Conservation (phyloP, 2,888 invertebrate genomes). For the Gari tellinella region DNA sequence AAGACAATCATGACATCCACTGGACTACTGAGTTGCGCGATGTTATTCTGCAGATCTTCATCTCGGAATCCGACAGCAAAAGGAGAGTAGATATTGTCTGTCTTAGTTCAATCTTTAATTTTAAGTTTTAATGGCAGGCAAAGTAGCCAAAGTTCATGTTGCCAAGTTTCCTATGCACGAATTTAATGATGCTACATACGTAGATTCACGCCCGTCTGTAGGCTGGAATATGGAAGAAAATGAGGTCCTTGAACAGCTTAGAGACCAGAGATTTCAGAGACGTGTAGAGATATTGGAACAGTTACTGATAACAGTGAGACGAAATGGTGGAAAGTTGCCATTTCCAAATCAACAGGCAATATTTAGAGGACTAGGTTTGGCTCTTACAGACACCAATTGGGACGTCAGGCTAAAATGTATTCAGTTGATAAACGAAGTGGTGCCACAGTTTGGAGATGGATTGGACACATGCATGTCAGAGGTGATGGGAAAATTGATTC, state of each 20-base stretch:
- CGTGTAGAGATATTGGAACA: slow-evolving; percentile 81
- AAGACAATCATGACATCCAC: slow-evolving; percentile 32
- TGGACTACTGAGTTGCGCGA: not conserved
- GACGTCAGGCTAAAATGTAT: slow-evolving; percentile 85
- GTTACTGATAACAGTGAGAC: slow-evolving; percentile 78
- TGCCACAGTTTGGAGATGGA: slow-evolving; percentile 81
- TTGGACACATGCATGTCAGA: slow-evolving; percentile 83
- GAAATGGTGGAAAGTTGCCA: slow-evolving; percentile 81
- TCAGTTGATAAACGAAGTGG: slow-evolving; percentile 82
- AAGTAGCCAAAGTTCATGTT: slow-evolving; percentile 78
- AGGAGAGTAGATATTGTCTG: slow-evolving; percentile 7
- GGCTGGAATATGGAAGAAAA: slow-evolving; percentile 83
- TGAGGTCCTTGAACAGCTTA: slow-evolving; percentile 80
- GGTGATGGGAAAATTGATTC: slow-evolving; percentile 83
- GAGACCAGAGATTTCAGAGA: slow-evolving; percentile 81
- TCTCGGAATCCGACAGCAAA: not conserved
- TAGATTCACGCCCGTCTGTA: slow-evolving; percentile 76
- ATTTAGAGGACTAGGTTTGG: slow-evolving; percentile 83
- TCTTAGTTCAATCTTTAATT: slow-evolving; percentile 20
- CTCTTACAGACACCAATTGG: slow-evolving; percentile 84
- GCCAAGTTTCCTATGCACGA: slow-evolving; percentile 79
- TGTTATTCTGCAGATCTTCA: not conserved
- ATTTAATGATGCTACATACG: slow-evolving; percentile 74
- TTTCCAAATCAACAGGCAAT: slow-evolving; percentile 78
- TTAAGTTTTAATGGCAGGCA: slow-evolving; percentile 68